Evolutionary conservation across 2,113 vertebrate species (phyloP), one percentile per base, ranked within the genome.

Genomic region (Butorides virescens): DNA sequence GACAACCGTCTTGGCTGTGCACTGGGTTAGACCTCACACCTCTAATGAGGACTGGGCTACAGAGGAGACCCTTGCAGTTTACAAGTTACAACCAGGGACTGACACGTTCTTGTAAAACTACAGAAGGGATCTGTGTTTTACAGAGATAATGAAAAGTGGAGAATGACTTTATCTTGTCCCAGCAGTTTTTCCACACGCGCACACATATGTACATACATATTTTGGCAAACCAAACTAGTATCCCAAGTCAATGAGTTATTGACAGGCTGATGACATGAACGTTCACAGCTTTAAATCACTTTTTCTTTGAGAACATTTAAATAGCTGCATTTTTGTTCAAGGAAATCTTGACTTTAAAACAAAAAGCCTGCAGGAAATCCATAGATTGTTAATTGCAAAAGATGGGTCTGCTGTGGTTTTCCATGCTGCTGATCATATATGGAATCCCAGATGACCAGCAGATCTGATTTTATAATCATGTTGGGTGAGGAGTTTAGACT

Each of bases 401-500:
- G 53, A 37, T 91, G 65, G 27, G 8, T 84, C 46, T 94, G 71
- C 58, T 81, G 37, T 74, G 37, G 39, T 86, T 93, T 95, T 91
- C 65, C 52, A 34, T 13, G 13, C 52, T 91, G 65, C 61, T 81
- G 61, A 59, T 91, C 76, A 36, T 81, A 81, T 63, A 37, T 63
- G 76, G 84, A 77, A 93, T 86, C 56, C 50, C 72, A 81, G 62
- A 55, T 67, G 73, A 77, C 65, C 10, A 63, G 65, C 25, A 67
- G 76, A 67, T 94, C 73, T 91, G 65, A 68, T 91, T 95, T 94
- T 89, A 17, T 61, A 95, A 78, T 75, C 36, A 27, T n/a, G 52
- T 95, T 93, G 56, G 74, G 52, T 89, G 76, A 91, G 61, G 52
- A 78, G 47, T 92, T 97, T 49, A 74, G 73, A 67, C 72, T 83